Conservation (phyloP, 1,140 invertebrate genomes). For the Drosophila mojavensis region DNA sequence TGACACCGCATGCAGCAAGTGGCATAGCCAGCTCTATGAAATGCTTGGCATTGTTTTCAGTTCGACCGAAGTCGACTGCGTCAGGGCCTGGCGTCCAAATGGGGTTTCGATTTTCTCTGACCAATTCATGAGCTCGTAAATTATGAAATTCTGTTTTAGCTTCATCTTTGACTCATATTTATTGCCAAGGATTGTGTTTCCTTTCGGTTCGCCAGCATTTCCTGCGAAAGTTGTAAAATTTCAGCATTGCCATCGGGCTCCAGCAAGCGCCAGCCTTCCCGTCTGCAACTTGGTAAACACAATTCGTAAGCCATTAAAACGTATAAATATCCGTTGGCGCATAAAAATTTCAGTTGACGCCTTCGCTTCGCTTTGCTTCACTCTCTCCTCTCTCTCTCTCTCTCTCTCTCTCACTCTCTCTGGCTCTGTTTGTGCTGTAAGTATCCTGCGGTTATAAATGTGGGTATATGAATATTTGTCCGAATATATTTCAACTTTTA, state of each 20-base stretch:
- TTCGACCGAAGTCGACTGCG: neutral
- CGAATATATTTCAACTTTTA: slow-evolving; percentile 14
- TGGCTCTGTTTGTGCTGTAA: slow-evolving; percentile 39
- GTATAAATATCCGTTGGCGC: slow-evolving; percentile 67
- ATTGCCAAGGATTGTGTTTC: slow-evolving; percentile 60
- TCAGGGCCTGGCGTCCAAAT: neutral
- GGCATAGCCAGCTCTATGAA: slow-evolving; percentile 27
- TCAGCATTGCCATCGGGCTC: slow-evolving; percentile 29
- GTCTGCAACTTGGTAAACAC: slow-evolving; percentile 29
- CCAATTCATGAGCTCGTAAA: slow-evolving; percentile 77
- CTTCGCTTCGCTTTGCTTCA: slow-evolving; percentile 32
- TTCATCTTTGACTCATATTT: slow-evolving; percentile 29
- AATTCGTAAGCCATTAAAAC: slow-evolving; percentile 50
- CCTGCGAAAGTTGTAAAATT: slow-evolving; percentile 79
- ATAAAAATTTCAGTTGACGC: slow-evolving; percentile 74
- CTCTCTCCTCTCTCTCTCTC: neutral
- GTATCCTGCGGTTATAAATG: slow-evolving; percentile 50
- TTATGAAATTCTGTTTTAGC: slow-evolving; percentile 61
- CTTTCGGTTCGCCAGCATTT: slow-evolving; percentile 57
- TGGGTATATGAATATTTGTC: slow-evolving; percentile 22
- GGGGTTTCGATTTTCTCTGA: slow-evolving; percentile 49
- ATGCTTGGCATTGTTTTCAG: slow-evolving; percentile 30
- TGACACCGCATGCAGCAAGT: slow-evolving; percentile 37
- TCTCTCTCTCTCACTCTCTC: neutral
- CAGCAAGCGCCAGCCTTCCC: slow-evolving; percentile 53